phyloP scores from a whole-genome alignment of 1,140 invertebrate genomes.

The Hyposmocoma kahamanoa region DNA sequence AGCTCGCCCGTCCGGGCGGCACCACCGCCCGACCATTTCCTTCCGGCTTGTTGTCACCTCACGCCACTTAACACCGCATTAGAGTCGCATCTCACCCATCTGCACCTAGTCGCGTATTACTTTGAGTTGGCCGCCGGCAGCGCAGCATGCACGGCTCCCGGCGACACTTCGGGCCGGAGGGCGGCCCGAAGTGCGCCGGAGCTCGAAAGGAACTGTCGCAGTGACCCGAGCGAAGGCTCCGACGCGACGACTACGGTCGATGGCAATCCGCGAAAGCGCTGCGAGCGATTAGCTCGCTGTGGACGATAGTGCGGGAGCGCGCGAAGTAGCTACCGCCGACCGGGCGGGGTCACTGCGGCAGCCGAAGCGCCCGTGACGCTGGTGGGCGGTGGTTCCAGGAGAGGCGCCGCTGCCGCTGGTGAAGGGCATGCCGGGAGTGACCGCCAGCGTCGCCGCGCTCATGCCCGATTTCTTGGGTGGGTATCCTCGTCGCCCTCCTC shows the following conservation, averaged over 20 bases:
- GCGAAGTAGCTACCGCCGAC: neutral
- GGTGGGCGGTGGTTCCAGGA: conserved; percentile 34
- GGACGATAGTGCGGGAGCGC: neutral
- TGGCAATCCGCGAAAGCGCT: neutral
- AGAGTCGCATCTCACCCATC: too few species aligned
- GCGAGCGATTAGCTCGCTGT: neutral
- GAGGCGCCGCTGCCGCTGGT: conserved; percentile 32
- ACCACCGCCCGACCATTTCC: neutral
- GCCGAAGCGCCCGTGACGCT: conserved; percentile 21
- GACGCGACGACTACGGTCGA: too few species aligned
- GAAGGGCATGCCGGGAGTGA: conserved; percentile 64
- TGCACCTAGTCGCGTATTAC: conserved; percentile 4
- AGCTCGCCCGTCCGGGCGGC: neutral
- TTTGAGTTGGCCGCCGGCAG: conserved; percentile 2
- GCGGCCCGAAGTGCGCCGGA: too few species aligned
- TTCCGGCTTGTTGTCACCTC: neutral
- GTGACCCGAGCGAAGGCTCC: too few species aligned
- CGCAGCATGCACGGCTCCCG: neutral
- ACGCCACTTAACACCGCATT: conserved; percentile 1
- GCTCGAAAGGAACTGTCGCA: too few species aligned
- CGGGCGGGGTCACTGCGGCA: too few species aligned
- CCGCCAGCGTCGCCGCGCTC: conserved; percentile 51
- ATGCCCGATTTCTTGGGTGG: conserved; percentile 39
- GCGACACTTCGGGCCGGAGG: neutral
- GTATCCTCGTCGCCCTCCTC: conserved; percentile 19